A percentile compares a stretch with the other conserved stretches of the same genome.
phyloP scores from a whole-genome alignment of 2,888 invertebrate genomes.

The Chorisops tibialis region DNA sequence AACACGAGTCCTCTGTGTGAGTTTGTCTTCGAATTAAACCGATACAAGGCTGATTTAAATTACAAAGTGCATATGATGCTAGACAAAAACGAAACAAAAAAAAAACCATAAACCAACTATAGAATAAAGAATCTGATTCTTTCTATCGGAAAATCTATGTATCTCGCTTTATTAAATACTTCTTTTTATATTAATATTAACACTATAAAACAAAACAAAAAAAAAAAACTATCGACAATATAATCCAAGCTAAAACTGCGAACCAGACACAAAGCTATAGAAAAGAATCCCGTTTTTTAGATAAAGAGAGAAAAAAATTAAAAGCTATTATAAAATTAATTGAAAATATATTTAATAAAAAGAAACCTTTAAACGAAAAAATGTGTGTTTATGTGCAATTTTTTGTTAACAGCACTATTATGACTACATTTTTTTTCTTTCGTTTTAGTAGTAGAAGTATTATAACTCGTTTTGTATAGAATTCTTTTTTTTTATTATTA shows the following conservation, averaged over 20 bases:
- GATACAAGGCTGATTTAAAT: slow-evolving; percentile 17
- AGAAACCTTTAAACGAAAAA: neutral
- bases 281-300: neutral
- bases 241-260: slow-evolving; percentile 6
- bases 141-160: slow-evolving; percentile 8
- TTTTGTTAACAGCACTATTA: too few species aligned
- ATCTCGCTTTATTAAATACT: slow-evolving; percentile 9
- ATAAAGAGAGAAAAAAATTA: neutral
- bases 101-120: neutral
- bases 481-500: too few species aligned
- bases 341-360: slow-evolving; percentile 18
- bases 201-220: neutral
- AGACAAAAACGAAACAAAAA: neutral
- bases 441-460: neutral
- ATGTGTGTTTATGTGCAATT: too few species aligned
- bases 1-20: slow-evolving; percentile 3
- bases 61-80: neutral
- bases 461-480: neutral
- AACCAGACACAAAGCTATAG: neutral
- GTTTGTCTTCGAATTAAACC: slow-evolving; percentile 14
- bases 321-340: neutral
- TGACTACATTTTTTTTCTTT: too few species aligned
- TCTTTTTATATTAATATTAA: slow-evolving; percentile 6
- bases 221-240: slow-evolving; percentile 13
- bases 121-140: slow-evolving; percentile 8